These are phyloP conservation scores for Ctenoplectra terminalis DNA, from an alignment of 1,140 invertebrate species.

Conservation along the genomic window DNA sequence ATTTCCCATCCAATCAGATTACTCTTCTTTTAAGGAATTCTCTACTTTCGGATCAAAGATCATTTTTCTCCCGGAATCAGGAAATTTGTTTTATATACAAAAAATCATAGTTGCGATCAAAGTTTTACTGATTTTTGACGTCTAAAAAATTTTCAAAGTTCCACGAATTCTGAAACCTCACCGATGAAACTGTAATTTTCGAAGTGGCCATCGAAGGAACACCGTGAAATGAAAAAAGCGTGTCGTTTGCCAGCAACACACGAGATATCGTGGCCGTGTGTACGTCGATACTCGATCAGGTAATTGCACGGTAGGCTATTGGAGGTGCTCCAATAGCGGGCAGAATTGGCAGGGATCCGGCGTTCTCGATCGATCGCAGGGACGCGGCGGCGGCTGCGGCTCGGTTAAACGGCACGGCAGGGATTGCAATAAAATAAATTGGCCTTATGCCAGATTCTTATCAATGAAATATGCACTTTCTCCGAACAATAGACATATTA, in stretches of 20 bases:
- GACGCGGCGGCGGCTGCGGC: not conserved
- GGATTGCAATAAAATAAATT: conserved; percentile 49
- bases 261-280: not conserved
- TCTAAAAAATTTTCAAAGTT: not conserved
- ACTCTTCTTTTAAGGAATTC: too few species aligned
- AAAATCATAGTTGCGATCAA: too few species aligned
- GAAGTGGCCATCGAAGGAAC: not conserved
- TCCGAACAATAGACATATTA: conserved; percentile 50
- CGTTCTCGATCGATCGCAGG: conserved; percentile 27
- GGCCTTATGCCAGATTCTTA: conserved; percentile 48
- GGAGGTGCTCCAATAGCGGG: not conserved
- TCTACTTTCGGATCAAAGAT: too few species aligned
- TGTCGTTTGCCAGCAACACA: not conserved
- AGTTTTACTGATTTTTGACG: not conserved
- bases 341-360: conserved; percentile 17
- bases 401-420: conserved; percentile 13
- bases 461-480: conserved; percentile 53
- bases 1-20: too few species aligned
- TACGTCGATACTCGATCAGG: conserved; percentile 13
- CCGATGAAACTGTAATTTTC: not conserved
- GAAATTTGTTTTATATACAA: too few species aligned
- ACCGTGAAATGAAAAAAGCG: not conserved
- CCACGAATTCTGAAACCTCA: not conserved
- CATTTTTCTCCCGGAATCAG: too few species aligned
- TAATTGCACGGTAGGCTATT: conserved; percentile 13